Evolutionary conservation across 2,888 invertebrate species (phyloP), one percentile per base, ranked within the genome.

Genomic region (Gastrophysa polygoni): DNA sequence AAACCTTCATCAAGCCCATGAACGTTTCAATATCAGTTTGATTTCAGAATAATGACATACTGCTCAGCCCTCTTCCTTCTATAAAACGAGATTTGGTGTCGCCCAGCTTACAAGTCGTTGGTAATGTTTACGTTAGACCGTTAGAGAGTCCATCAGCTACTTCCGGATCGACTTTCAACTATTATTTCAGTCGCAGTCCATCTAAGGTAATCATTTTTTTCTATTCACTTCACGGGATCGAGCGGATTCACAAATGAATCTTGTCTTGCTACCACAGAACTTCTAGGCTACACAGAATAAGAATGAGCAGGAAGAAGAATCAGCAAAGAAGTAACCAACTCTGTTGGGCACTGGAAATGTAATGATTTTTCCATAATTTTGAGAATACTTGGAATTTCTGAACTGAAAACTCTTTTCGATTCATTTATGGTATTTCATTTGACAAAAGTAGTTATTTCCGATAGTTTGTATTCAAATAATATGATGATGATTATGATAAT

Each of bases 171-270:
- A 85, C 85, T 68, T 84, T 87, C 77, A 88, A 88, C 57, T 96
- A 95, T 82, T 89, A 89, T 74, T 93, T 96, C 83, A 92, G 90
- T 79, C 87, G 91, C 69, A 95, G 94, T 81, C 95, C 95, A 10
- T 92, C 92, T 34, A 93, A 93, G 88, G 93, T 92, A 82, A 77
- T 14, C 18, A 48, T 20, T 17, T 24, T 29, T 32, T 52, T 44
- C 7, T 11, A 48, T 20, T 21, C 14, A 17, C 10, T 48, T 2
- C n/a, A 7, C 18, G 10, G 16, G 7, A 2, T 18, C n/a, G 16
- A 18, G 2, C 10, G 1, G 6, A 21, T 21, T 7, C 16, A 11
- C 10, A 48, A 20, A n/a, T n/a, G n/a, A n/a, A n/a, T n/a, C n/a
- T n/a, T n/a, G n/a, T n/a, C n/a, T n/a, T n/a, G n/a, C n/a, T n/a